Percentiles rank a stretch among this genome's conserved stretches.
Conservation (phyloP, 2,888 invertebrate genomes). For the Aporophyla nigra region DNA sequence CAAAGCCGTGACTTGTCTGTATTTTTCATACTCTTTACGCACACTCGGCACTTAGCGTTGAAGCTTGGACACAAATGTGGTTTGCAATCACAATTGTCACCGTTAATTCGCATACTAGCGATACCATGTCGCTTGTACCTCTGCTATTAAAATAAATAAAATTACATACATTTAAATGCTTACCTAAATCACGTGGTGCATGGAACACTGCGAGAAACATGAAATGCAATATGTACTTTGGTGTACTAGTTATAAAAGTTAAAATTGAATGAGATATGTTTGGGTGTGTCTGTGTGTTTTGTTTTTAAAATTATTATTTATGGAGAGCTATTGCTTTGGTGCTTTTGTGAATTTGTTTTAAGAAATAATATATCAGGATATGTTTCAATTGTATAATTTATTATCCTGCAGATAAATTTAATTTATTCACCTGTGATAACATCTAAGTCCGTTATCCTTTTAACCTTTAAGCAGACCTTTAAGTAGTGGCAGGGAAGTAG, state of each 20-base stretch:
- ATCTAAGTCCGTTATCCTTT: constrained; percentile 31
- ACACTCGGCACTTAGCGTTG: constrained; percentile 74
- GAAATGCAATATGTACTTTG: constrained; percentile 44
- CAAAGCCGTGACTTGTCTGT: constrained; percentile 63
- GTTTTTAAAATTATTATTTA: constrained; percentile 50
- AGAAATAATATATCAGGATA: background rate
- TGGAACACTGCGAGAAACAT: constrained; percentile 14
- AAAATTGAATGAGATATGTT: constrained; percentile 30
- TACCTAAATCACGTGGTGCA: constrained; percentile 62
- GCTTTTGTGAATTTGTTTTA: constrained; percentile 18
- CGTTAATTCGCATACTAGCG: constrained; percentile 86
- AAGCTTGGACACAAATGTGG: constrained; percentile 81
- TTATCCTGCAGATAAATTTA: constrained; percentile 21
- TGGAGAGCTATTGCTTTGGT: constrained; percentile 34
- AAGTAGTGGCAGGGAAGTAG: constrained; percentile 4
- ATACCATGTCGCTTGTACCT: constrained; percentile 79
- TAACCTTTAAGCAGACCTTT: constrained; percentile 24
- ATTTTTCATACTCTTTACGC: constrained; percentile 64
- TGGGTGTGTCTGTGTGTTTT: constrained; percentile 1
- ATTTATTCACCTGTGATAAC: constrained; percentile 46
- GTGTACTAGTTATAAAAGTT: background rate
- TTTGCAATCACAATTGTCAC: constrained; percentile 87
- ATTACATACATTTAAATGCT: constrained; percentile 74
- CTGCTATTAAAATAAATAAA: constrained; percentile 77
- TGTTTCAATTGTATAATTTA: constrained; percentile 3